Conservation (phyloP, 2,113 vertebrate genomes). For the Hydrolagus affinis region DNA sequence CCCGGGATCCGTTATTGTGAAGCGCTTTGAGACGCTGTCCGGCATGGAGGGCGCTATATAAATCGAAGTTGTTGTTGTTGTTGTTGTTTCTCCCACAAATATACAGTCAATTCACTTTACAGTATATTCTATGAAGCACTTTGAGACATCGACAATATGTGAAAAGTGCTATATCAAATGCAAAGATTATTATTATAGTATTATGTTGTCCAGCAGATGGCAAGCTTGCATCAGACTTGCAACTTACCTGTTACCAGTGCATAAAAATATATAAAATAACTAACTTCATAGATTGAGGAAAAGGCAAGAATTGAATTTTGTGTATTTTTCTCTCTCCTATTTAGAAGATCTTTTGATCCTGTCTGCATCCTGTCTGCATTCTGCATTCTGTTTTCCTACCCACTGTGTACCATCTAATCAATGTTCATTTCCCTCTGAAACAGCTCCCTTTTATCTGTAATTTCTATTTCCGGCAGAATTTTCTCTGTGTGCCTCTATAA, state of each 20-base stretch:
- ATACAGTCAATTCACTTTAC: no score
- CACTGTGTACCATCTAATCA: background rate
- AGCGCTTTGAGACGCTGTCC: no score
- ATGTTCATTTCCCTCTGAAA: no score
- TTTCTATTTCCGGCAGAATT: background rate
- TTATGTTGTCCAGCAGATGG: constrained; percentile 1
- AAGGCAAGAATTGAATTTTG: background rate
- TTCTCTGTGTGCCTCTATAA: background rate
- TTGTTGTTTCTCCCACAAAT: no score
- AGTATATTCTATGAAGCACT: no score
- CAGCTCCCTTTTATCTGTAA: background rate
- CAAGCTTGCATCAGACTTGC: background rate
- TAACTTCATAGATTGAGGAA: background rate
- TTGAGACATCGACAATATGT: no score
- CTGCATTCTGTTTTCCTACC: background rate
- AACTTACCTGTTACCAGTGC: background rate
- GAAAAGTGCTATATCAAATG: no score
- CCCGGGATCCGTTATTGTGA: no score
- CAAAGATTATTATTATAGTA: no score
- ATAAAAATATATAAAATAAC: background rate
- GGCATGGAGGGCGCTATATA: no score
- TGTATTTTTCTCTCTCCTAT: background rate
- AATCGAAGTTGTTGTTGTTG: no score
- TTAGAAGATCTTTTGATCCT: background rate
- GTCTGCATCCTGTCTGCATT: background rate